Evolutionary conservation across 2,797 vertebrate genomes (phyloP), one percentile per base, ranked within the genome.

Genomic region (Pelodytes ibericus): DNA sequence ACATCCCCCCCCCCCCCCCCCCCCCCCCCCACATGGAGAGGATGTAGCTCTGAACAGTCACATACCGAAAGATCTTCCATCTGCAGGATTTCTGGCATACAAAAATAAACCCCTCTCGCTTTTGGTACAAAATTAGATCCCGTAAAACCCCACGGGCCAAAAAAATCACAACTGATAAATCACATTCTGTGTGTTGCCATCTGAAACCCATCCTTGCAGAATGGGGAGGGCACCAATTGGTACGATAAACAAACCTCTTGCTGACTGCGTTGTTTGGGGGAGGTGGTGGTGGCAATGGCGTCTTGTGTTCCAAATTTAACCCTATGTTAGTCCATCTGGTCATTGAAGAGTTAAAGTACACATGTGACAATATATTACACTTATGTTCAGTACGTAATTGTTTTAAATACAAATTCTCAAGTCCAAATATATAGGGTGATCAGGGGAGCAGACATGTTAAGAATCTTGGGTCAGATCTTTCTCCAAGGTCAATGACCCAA

Each of bases 91-190:
- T 58, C 24, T 27, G 25, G 56, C 25, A 11, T n/a, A 56, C 10
- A 59, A 59, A 27, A 59, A 16, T 56, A 15, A 49, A 49, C 1
- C 10, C 49, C 49, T 53, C 49, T 66, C 49, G 56, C 44, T 10
- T 30, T 51, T 15, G 18, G 41, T 72, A 66, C 53, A 65, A 78
- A 78, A 78, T 78, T 72, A 78, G 75, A 72, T 72, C 75, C 67
- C 39, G 62, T 51, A 77, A 36, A 44, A 66, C 51, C 61, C 74
- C 61, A 31, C 64, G 20, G 71, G 75, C 67, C 41, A 30, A 77
- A 77, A 65, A 60, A 27, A 78, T 78, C 69, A 78, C 7, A 61
- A 53, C 70, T 61, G 62, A 67, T 78, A 78, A 72, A 72, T 78
- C 75, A 78, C 29, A 22, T 22, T 24, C 36, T 47, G 61, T 51